phyloP scores from a whole-genome alignment of 1,140 invertebrate species.

The Conopomorpha cramerella region DNA sequence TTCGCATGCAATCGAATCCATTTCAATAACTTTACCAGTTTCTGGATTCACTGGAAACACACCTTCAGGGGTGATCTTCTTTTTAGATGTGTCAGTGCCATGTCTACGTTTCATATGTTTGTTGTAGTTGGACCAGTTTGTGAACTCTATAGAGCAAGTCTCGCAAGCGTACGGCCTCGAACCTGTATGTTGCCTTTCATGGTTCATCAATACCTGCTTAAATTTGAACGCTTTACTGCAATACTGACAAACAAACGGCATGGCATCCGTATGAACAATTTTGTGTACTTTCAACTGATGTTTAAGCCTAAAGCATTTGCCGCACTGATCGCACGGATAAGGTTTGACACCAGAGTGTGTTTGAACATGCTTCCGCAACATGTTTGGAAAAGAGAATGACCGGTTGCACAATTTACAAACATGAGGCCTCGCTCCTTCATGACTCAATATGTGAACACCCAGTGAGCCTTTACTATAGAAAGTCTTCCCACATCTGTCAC shows the following conservation, averaged over 20 bases:
- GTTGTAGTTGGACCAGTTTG: conserved; percentile 72
- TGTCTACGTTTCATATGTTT: conserved; percentile 71
- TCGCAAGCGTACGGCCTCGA: conserved; percentile 61
- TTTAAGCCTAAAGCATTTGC: conserved; percentile 68
- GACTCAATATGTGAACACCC: conserved; percentile 26
- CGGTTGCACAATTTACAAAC: conserved; percentile 36
- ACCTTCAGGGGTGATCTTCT: conserved; percentile 32
- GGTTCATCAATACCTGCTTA: conserved; percentile 69
- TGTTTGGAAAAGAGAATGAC: conserved; percentile 26
- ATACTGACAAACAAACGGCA: conserved; percentile 76
- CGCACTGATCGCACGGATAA: conserved; percentile 75
- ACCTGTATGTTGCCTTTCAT: conserved; percentile 68
- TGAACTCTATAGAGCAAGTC: conserved; percentile 67
- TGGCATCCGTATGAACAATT: conserved; percentile 80
- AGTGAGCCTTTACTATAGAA: conserved; percentile 33
- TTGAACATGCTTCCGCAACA: conserved; percentile 59
- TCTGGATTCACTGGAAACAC: conserved; percentile 31
- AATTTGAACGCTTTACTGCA: conserved; percentile 74
- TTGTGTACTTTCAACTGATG: conserved; percentile 31
- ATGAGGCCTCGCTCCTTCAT: conserved; percentile 27
- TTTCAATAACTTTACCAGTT: conserved; percentile 24
- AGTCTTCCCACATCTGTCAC: conserved; percentile 37
- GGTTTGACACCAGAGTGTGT: conserved; percentile 73
- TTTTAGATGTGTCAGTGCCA: conserved; percentile 38
- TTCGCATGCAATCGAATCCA: conserved; percentile 21